These are phyloP conservation scores for Acronicta aceris DNA, from an alignment of 2,888 invertebrate genomes.

Conservation along the genomic window DNA sequence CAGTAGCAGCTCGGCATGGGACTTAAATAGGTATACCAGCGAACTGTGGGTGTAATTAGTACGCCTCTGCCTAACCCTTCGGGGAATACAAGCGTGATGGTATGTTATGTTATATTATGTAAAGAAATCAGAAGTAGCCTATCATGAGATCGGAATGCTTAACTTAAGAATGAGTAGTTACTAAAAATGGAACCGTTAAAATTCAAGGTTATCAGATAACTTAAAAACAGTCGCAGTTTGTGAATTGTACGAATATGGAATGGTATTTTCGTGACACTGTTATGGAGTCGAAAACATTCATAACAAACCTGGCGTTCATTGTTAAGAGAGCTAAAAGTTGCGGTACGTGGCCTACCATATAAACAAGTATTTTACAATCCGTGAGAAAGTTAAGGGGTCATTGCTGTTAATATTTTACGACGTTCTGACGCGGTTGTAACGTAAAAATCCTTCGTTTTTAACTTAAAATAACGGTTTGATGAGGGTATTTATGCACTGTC, in stretches of 20 bases:
- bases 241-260: conserved; percentile 57
- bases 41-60: too few species aligned
- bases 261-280: conserved; percentile 60
- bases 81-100: too few species aligned
- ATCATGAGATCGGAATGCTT: conserved; percentile 12
- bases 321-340: conserved; percentile 64
- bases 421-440: conserved; percentile 59
- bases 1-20: too few species aligned
- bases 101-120: too few species aligned
- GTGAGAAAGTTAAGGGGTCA: conserved; percentile 68
- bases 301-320: conserved; percentile 44
- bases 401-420: conserved; percentile 66
- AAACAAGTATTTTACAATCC: conserved; percentile 61
- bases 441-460: conserved; percentile 28
- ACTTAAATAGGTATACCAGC: too few species aligned
- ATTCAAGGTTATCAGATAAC: conserved; percentile 57
- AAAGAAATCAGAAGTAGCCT: not conserved
- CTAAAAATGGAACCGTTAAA: conserved; percentile 37
- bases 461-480: conserved; percentile 32
- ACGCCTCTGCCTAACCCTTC: too few species aligned
- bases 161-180: conserved; percentile 31
- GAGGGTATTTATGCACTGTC: conserved; percentile 1
- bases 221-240: conserved; percentile 35
- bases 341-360: conserved; percentile 56
- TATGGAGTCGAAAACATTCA: conserved; percentile 43